A percentile compares a stretch with the other conserved stretches of the same genome.
Conservation (phyloP, 2,888 invertebrate species). For the Dichetophora obliterata region DNA sequence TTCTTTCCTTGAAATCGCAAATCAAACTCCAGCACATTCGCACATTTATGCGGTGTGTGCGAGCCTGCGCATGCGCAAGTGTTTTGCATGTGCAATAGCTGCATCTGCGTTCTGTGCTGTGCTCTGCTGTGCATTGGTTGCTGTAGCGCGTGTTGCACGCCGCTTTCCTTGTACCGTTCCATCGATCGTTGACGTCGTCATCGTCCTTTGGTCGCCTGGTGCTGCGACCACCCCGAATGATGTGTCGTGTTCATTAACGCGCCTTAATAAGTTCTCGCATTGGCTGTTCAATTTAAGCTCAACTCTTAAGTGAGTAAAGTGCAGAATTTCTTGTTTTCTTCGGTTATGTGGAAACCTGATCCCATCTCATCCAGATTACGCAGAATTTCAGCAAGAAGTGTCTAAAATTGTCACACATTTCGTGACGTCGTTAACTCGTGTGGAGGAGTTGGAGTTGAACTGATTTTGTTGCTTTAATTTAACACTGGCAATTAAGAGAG, state of each 20-base stretch:
- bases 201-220: constrained; percentile 7
- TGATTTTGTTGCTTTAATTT: too few relatives aligned
- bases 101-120: constrained; percentile 10
- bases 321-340: not conserved
- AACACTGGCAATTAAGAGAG: too few relatives aligned
- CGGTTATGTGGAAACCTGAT: constrained; percentile 15
- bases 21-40: constrained; percentile 64
- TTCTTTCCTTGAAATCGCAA: constrained; percentile 63
- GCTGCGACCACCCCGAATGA: constrained; percentile 28
- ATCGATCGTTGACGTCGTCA: constrained; percentile 45
- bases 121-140: not conserved
- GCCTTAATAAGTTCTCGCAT: constrained; percentile 60
- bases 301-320: not conserved
- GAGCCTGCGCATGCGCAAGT: constrained; percentile 39
- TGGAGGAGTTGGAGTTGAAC: not conserved
- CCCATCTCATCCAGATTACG: constrained; percentile 46
- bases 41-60: constrained; percentile 35
- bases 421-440: constrained; percentile 6
- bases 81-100: constrained; percentile 25
- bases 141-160: constrained; percentile 27
- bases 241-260: constrained; percentile 66
- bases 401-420: constrained; percentile 50
- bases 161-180: constrained; percentile 13
- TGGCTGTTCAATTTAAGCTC: not conserved
- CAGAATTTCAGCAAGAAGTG: constrained; percentile 49